Evolutionary conservation across 2,113 vertebrate genomes (phyloP).

Genomic region (Scomber scombrus): DNA sequence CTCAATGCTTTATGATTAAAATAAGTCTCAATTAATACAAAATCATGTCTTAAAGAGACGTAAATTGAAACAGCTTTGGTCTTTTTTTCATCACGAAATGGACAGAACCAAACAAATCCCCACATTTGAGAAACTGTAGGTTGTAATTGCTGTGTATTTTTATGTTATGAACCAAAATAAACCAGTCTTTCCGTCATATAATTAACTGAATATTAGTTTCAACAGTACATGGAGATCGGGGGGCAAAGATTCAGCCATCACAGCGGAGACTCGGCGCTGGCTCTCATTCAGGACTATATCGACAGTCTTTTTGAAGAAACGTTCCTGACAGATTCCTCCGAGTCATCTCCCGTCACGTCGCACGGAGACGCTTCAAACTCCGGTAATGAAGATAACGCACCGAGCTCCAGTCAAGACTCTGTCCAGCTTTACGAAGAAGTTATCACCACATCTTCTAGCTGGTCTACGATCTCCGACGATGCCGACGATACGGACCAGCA

Average conservation of each 20-base stretch:
- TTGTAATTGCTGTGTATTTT: too few relatives aligned
- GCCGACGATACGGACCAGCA: not conserved
- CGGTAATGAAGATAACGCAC: accelerated
- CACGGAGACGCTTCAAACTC: accelerated
- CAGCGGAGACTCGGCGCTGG: accelerated
- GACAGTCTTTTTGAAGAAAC: accelerated
- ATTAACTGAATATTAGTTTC: not conserved
- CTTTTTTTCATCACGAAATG: too few relatives aligned
- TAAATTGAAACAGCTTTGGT: too few relatives aligned
- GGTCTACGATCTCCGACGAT: too few relatives aligned
- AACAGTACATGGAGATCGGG: not conserved
- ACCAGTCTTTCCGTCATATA: too few relatives aligned
- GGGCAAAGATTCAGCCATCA: not conserved
- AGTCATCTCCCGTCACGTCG: accelerated
- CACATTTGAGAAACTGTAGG: too few relatives aligned
- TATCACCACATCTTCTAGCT: accelerated
- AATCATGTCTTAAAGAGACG: not conserved
- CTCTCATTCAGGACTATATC: not conserved
- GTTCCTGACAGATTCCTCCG: not conserved
- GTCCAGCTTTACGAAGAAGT: accelerated
- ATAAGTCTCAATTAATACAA: too few relatives aligned
- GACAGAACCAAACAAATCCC: too few relatives aligned
- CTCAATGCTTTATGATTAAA: too few relatives aligned
- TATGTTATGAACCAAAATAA: too few relatives aligned
- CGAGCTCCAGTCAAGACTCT: accelerated